phyloP scores from a whole-genome alignment of 1,140 invertebrate species.

The Oryzaephilus surinamensis region DNA sequence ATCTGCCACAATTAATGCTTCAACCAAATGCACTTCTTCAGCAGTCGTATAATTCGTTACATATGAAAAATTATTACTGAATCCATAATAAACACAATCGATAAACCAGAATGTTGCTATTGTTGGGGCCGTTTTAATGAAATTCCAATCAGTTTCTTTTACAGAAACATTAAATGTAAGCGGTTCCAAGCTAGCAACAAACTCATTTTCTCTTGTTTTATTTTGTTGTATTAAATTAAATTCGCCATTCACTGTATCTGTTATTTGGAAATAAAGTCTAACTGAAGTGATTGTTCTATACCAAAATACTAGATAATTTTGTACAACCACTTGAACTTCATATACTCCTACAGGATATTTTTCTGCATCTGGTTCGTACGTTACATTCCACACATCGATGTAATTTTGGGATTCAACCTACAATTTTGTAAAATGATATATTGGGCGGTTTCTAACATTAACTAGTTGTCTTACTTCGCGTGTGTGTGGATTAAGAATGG shows the following conservation, averaged over 20 bases:
- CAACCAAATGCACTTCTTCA: conserved; percentile 50
- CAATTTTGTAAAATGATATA: conserved; percentile 19
- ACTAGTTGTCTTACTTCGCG: conserved; percentile 36
- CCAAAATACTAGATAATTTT: conserved; percentile 30
- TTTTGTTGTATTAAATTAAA: conserved; percentile 50
- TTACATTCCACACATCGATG: conserved; percentile 45
- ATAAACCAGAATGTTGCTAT: conserved; percentile 66
- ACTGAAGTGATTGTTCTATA: conserved; percentile 37
- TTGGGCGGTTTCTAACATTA: conserved; percentile 1
- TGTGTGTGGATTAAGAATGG: conserved; percentile 40
- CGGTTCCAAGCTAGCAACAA: conserved; percentile 47
- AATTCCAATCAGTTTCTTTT: conserved; percentile 46
- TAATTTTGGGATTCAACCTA: conserved; percentile 32
- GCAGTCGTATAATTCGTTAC: conserved; percentile 50
- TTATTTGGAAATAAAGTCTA: conserved; percentile 44
- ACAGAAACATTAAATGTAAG: conserved; percentile 49
- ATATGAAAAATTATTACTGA: conserved; percentile 48
- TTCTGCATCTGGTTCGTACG: conserved; percentile 41
- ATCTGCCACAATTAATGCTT: conserved; percentile 57
- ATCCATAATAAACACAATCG: conserved; percentile 59
- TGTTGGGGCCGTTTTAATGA: conserved; percentile 49
- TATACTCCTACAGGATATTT: conserved; percentile 46
- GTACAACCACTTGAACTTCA: conserved; percentile 47
- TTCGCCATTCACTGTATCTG: conserved; percentile 53
- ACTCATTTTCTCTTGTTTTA: conserved; percentile 41